phyloP scores from a whole-genome alignment of 2,888 invertebrate species.

The Pristionchus entomophagus region DNA sequence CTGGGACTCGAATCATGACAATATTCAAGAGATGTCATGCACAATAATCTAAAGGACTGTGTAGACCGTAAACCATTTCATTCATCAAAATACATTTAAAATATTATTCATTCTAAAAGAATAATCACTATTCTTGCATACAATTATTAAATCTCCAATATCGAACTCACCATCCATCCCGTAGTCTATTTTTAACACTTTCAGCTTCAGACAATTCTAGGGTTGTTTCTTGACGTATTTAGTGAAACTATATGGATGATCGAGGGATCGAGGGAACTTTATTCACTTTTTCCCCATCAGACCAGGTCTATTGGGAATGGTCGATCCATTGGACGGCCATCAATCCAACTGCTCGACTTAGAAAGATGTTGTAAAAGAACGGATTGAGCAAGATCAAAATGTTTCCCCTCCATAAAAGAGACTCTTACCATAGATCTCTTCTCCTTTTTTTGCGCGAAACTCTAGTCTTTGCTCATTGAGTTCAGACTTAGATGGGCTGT shows the following conservation, averaged over 20 bases:
- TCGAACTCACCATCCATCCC: not conserved
- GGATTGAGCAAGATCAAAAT: constrained; percentile 10
- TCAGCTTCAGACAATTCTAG: no score
- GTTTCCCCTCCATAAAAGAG: constrained; percentile 42
- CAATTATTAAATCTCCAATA: not conserved
- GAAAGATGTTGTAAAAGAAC: not conserved
- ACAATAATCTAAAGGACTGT: no score
- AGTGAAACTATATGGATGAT: no score
- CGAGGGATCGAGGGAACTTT: no score
- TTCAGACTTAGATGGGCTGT: constrained; percentile 35
- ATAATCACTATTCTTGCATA: not conserved
- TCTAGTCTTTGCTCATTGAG: constrained; percentile 10
- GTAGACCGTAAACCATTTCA: no score
- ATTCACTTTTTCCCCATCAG: not conserved
- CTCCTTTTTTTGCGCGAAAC: not conserved
- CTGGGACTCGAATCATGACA: not conserved
- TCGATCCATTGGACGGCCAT: no score
- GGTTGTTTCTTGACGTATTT: not conserved
- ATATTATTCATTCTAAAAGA: no score
- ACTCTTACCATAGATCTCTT: not conserved
- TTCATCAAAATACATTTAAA: no score
- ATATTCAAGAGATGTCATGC: not conserved
- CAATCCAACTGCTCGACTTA: not conserved
- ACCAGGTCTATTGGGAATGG: no score
- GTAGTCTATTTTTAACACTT: no score